Evolutionary conservation across 2,797 vertebrate genomes (phyloP), one percentile per base, ranked within the genome.

Genomic region (Rhynchonycteris naso): DNA sequence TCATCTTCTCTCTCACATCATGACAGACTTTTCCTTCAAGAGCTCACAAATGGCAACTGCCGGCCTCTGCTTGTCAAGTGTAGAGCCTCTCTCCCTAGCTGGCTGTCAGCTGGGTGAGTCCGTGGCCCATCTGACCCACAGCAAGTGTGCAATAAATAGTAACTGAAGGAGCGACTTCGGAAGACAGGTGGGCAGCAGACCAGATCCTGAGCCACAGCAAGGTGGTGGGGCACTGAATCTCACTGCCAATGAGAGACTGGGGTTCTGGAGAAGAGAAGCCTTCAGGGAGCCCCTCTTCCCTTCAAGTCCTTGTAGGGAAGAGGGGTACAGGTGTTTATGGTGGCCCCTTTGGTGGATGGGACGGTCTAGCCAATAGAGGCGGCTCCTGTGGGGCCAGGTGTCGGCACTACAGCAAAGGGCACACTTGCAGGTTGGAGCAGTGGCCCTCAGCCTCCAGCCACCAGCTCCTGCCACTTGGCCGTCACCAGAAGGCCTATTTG

Each of bases 161-260:
- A 5, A 16, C 1, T 0, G 69, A 56, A 6, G 1, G 8, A 38
- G 38, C 0, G 0, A 4, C 50, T 52, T 7, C 4, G 18, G 50
- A 47, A 82, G 14, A 4, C 7, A 5, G 10, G 10, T 21, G 6
- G 0, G 0, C 59, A 18, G 50, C 26, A 28, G 66, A 35, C 11
- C 12, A 5, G 52, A 33, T 2, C 33, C 47, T 0, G 0, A 35
- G 47, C 22, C 63, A 5, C 58, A 19, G 47, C 14, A 0, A 14
- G 52, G 22, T 7, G 1, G 6, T 33, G 9, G 30, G 11, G 13
- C 7, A 0, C 2, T 10, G 15, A 81, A 12, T 35, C 52, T 38
- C 16, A 1, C 47, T 2, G 11, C 52, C 21, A 10, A 5, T 2
- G 28, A 68, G 63, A 69, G 59, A 38, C 66, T 2, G 10, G 24